Percentiles rank a stretch among this genome's conserved stretches.
phyloP scores from a whole-genome alignment of 2,797 vertebrate genomes.

The Chelon auratus region DNA sequence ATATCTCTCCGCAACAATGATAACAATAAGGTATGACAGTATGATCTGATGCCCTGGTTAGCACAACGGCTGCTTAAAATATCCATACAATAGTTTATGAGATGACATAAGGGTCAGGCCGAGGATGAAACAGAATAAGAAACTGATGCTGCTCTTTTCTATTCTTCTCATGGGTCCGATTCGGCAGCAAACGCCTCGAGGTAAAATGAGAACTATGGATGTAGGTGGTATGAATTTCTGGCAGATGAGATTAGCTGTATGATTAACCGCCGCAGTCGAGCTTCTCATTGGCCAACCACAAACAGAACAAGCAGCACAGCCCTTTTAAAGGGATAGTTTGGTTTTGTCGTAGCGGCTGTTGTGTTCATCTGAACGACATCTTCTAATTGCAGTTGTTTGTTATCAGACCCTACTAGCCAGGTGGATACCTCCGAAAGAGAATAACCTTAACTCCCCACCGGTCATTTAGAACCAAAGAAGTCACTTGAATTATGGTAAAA shows the following conservation, averaged over 20 bases:
- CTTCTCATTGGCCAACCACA: background rate
- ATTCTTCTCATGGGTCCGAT: constrained; percentile 13
- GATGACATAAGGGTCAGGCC: background rate
- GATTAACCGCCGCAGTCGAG: background rate
- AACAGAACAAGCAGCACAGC: background rate
- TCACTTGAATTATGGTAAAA: too few species aligned
- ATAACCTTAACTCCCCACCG: too few species aligned
- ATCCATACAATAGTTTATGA: constrained; percentile 10
- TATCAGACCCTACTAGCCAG: too few species aligned
- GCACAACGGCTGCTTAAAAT: constrained; percentile 49
- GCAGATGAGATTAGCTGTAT: constrained; percentile 3
- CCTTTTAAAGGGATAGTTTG: background rate
- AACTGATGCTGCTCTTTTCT: background rate
- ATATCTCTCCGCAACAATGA: constrained; percentile 36
- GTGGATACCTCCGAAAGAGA: too few species aligned
- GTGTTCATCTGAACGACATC: too few species aligned
- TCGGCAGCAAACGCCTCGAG: constrained; percentile 11
- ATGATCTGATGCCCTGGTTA: constrained; percentile 2
- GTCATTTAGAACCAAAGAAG: too few species aligned
- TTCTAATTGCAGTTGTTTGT: too few species aligned
- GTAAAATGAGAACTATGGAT: background rate
- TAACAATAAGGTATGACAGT: constrained; percentile 35
- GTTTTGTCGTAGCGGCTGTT: too few species aligned
- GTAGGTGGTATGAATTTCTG: constrained; percentile 27
- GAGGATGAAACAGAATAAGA: background rate